Percentiles rank a stretch among this genome's conserved stretches.
Conservation (phyloP, 2,888 invertebrate species). For the Bombylius discolor region DNA sequence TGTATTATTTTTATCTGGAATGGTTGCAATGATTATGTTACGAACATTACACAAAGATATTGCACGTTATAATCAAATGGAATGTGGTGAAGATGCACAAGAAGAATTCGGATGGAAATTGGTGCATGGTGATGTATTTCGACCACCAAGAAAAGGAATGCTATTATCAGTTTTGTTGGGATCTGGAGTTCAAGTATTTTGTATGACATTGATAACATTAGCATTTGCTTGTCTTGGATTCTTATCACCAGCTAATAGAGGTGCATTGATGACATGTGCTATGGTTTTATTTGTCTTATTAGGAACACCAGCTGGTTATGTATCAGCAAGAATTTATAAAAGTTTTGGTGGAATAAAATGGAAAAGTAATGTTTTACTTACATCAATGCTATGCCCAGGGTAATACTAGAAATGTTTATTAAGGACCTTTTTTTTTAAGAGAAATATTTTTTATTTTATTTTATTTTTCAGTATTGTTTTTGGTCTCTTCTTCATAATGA, state of each 20-base stretch:
- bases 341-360: slow-evolving; percentile 97
- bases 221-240: slow-evolving; percentile 99
- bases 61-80: slow-evolving; percentile 94
- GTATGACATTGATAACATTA: slow-evolving; percentile 89
- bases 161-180: slow-evolving; percentile 90
- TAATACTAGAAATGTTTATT: slow-evolving; percentile 34
- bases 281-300: slow-evolving; percentile 93
- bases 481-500: slow-evolving; percentile 93
- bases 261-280: slow-evolving; percentile 96
- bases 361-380: slow-evolving; percentile 95
- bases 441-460: slow-evolving; percentile 6
- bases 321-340: slow-evolving; percentile 94
- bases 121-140: slow-evolving; percentile 95
- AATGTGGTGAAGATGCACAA: slow-evolving; percentile 78
- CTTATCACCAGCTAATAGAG: slow-evolving; percentile 95
- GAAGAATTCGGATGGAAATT: slow-evolving; percentile 86
- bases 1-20: slow-evolving; percentile 90
- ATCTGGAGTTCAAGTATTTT: slow-evolving; percentile 87
- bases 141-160: slow-evolving; percentile 95
- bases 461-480: slow-evolving; percentile 70
- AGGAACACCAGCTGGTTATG: slow-evolving; percentile 93
- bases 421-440: background rate
- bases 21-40: slow-evolving; percentile 98
- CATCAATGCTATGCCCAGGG: slow-evolving; percentile 95
- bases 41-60: slow-evolving; percentile 97